Base-by-base conservation (phyloP, 2,113 vertebrate species). In the Dasyornis broadbenti region DNA sequence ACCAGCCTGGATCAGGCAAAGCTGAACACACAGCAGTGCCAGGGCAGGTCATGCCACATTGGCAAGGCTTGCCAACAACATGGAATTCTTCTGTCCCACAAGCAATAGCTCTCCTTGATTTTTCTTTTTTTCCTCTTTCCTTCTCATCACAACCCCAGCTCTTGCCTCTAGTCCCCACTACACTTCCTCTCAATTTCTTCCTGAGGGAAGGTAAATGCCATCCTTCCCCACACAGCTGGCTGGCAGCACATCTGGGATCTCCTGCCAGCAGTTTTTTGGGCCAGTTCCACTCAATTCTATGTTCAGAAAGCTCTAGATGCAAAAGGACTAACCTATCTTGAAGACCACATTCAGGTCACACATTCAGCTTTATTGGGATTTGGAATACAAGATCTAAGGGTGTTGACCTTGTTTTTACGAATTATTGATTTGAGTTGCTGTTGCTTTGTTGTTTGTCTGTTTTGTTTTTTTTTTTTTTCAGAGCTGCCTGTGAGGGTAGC, bases 11-110 rank as follows among this genome's bases (percentile, higher is more conserved):
- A 45, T 56, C 28, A 44, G 42, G 40, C 16, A 82, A 69, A 77
- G 24, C 7, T 4, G 2, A 83, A 53, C 15, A 10, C 49, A 22
- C 14, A 72, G 44, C 27, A 53, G 57, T 0, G 1, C n/a, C 31
- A 61, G 8, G 20, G 16, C 18, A 47, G 28, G 21, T 47, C 37
- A 39, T 33, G 10, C 16, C 44, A 82, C 2, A 1, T 20, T 37
- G 21, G 6, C 22, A 39, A 19, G 5, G 6, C 42, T 47, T 23
- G 47, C 11, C 50, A 76, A 27, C 0, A 2, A 35, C 1, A 1
- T 3, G 9, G 26, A 76, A 83, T 37, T n/a, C 21, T 83, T 93
- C 56, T 60, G 26, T 33, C 6, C 7, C 28, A 3, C 37, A 68
- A 35, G 57, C 22, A 84, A 33, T 7, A 56, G 27, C 35, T 47